Evolutionary conservation across 2,113 vertebrate species (phyloP).

Genomic region (Motacilla tschutschensis): DNA sequence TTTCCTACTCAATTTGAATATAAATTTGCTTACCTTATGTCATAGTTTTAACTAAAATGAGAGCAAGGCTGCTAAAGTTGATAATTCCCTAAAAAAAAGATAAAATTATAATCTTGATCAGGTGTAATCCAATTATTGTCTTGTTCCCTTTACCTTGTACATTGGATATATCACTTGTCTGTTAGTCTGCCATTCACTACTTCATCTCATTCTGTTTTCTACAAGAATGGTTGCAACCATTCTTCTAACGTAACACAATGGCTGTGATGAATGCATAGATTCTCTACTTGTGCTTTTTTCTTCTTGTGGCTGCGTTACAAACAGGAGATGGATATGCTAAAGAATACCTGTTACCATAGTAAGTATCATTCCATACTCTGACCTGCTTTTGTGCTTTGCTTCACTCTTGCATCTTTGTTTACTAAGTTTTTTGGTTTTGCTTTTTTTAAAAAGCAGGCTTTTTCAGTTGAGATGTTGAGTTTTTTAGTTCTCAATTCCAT

Average conservation of each 20-base stretch:
- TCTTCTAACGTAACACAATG: constrained; percentile 82
- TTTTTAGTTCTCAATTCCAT: neutral
- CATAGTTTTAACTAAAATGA: neutral
- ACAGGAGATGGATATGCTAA: constrained; percentile 98
- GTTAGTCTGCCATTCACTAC: constrained; percentile 72
- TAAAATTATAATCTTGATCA: neutral
- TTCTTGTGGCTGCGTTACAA: constrained; percentile 94
- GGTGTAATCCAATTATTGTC: constrained; percentile 82
- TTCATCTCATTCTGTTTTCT: constrained; percentile 78
- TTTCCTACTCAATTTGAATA: neutral
- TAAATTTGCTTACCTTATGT: neutral
- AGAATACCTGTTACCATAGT: constrained; percentile 99
- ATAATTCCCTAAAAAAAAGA: neutral
- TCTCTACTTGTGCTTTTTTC: constrained; percentile 99
- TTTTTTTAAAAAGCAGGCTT: neutral
- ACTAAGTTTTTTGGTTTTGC: neutral
- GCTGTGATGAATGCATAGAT: constrained; percentile 96
- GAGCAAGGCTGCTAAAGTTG: neutral
- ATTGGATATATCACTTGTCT: constrained; percentile 70
- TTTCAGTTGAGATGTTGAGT: constrained; percentile 32
- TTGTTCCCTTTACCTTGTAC: constrained; percentile 52
- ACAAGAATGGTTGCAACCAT: constrained; percentile 85
- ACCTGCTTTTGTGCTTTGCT: constrained; percentile 80
- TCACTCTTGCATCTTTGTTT: constrained; percentile 68
- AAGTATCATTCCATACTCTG: constrained; percentile 87